Conservation (phyloP, 2,113 vertebrate genomes). For the Notothenia coriiceps region DNA sequence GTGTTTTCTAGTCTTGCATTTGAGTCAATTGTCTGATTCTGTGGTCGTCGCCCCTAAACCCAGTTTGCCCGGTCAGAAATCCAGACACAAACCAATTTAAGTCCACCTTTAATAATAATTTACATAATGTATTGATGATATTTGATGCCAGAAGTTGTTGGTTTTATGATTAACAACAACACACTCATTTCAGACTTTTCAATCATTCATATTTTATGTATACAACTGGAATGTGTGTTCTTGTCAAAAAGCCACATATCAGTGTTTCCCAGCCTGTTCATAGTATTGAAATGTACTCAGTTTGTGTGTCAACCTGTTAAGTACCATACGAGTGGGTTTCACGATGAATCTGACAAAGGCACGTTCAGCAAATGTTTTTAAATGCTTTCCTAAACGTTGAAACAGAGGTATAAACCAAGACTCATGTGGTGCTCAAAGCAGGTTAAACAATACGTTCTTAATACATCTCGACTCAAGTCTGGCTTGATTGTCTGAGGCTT, state of each 20-base stretch:
- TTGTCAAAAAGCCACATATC: conserved; percentile 18
- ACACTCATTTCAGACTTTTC: conserved; percentile 12
- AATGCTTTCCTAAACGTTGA: conserved; percentile 8
- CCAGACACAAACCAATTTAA: conserved; percentile 1
- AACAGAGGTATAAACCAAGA: not conserved
- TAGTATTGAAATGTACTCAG: not conserved
- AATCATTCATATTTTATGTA: conserved; percentile 7
- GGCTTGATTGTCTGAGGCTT: not conserved
- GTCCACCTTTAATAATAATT: conserved; percentile 61
- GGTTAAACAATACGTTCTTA: conserved; percentile 4
- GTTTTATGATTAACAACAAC: conserved; percentile 21
- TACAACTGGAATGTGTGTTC: conserved; percentile 37
- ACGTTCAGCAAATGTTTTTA: not conserved
- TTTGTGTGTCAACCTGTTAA: conserved; percentile 4
- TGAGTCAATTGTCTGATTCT: too few relatives aligned
- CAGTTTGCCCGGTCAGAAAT: not conserved
- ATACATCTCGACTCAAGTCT: conserved; percentile 21
- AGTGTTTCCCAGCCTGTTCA: conserved; percentile 1
- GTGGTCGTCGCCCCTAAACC: too few relatives aligned
- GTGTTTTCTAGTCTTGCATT: too few relatives aligned
- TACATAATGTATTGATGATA: conserved; percentile 40
- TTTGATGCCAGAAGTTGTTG: not conserved
- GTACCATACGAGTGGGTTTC: conserved; percentile 9
- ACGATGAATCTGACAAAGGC: conserved; percentile 5
- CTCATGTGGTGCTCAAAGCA: not conserved